These are phyloP conservation scores for Cephalopachus bancanus DNA, from an alignment of 2,797 vertebrate species.

Conservation along the genomic window DNA sequence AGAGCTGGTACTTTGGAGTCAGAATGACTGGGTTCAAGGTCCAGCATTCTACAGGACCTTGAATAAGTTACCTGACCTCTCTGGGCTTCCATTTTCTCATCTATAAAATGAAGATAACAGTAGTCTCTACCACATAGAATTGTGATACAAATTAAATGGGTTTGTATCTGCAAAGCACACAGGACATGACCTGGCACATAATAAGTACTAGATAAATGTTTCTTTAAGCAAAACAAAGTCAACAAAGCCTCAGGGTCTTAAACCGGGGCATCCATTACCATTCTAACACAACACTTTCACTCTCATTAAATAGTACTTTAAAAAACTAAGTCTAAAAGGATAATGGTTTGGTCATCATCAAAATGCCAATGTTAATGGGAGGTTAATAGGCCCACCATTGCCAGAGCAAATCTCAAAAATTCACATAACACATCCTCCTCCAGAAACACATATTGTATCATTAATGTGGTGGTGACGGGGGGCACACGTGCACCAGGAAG, in stretches of 20 bases:
- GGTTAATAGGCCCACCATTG: conserved; percentile 50
- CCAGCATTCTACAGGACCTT: not conserved
- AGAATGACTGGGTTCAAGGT: not conserved
- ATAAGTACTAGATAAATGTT: not conserved
- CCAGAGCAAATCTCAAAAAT: conserved; percentile 52
- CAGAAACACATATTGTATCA: conserved; percentile 54
- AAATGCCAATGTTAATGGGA: conserved; percentile 70
- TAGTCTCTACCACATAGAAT: not conserved
- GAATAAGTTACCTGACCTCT: not conserved
- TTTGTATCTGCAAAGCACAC: not conserved
- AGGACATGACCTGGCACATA: not conserved
- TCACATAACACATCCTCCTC: conserved; percentile 56
- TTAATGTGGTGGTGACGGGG: not conserved
- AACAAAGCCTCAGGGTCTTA: not conserved
- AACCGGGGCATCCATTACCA: not conserved
- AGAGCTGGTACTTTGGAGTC: not conserved
- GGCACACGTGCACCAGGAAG: not conserved
- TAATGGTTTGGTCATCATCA: conserved; percentile 23
- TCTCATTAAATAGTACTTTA: not conserved
- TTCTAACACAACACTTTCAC: conserved; percentile 18
- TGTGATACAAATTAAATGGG: not conserved
- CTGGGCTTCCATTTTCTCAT: not conserved
- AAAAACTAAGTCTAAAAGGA: conserved; percentile 59
- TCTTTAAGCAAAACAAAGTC: conserved; percentile 52
- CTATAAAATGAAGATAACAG: conserved; percentile 8